Base-by-base conservation (phyloP, 30 jellyfish, hydroid and myxozoan genomes). In the Aurelia coerulea region DNA sequence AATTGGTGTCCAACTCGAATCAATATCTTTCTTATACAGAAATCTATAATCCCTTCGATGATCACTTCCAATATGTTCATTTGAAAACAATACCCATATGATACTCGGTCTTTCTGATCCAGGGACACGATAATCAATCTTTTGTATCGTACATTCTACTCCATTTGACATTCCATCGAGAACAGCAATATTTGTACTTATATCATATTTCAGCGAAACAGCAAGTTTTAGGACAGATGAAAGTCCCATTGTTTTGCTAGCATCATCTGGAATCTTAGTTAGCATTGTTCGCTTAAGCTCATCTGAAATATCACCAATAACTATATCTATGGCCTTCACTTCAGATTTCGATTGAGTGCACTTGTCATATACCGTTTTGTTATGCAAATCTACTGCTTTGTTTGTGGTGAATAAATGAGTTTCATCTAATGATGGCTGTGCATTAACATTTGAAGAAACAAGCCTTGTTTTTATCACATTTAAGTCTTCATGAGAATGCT, bases 91-190 rank as follows among this genome's bases (percentile, higher is more conserved):
- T 49, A 78, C 88, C 88, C 88, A 78, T 18, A 78, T 78, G 16
- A 78, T 59, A 29, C 65, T 78, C 11, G 88, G 88, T 59, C 88
- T 78, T 12, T 16, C 23, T 10, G 78, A 63, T 11, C 19, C 19
- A 17, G 52, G 32, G 41, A 54, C 65, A 4, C 81, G n/a, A 81
- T 60, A 78, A 17, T 78, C 88, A 56, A 78, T 17, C 10, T 56
- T 15, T 42, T 35, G 31, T 60, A 78, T 41, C 17, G 41, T 78
- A 63, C 88, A 78, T 78, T 78, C 88, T 54, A 58, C 88, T 53
- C 88, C 79, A 58, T 60, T 78, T n/a, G 88, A 53, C 68, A 63
- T 56, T 14, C 83, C 83, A 73, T 73, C 83, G 4, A 19, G 19
- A 33, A 73, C 68, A 73, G 32, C 13, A 50, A 73, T n/a, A 73